These are phyloP conservation scores for Harmothoe impar DNA, from an alignment of 2,888 invertebrate species.

Conservation along the genomic window DNA sequence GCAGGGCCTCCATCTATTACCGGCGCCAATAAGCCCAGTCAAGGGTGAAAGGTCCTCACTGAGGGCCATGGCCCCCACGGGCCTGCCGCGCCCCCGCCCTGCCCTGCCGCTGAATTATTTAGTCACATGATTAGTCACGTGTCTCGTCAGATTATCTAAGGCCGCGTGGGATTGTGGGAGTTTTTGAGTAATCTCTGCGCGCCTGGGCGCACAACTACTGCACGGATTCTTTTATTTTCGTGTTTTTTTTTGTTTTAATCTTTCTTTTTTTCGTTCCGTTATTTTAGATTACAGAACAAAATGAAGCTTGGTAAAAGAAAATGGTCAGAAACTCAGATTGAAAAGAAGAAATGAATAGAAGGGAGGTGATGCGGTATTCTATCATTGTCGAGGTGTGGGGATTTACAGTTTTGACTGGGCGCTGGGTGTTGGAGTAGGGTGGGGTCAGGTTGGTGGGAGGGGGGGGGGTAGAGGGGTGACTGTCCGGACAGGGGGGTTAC, in stretches of 20 bases:
- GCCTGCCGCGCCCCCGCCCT: slow-evolving; percentile 14
- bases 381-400: neutral
- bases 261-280: neutral
- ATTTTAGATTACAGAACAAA: neutral
- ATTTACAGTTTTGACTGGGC: neutral
- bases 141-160: slow-evolving; percentile 59
- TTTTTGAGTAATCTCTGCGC: slow-evolving; percentile 53
- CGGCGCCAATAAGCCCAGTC: slow-evolving; percentile 55
- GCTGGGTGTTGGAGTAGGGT: neutral
- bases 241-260: neutral
- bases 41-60: slow-evolving; percentile 59
- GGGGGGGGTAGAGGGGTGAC: neutral
- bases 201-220: neutral
- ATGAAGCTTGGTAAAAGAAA: neutral
- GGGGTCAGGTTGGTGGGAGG: neutral
- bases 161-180: slow-evolving; percentile 47
- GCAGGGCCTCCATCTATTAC: slow-evolving; percentile 48
- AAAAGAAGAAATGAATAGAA: neutral
- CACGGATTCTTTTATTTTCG: neutral
- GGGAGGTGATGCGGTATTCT: neutral
- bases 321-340: neutral
- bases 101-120: slow-evolving; percentile 57
- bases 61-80: slow-evolving; percentile 61
- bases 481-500: neutral
- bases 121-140: slow-evolving; percentile 62